Evolutionary conservation across 2,888 invertebrate species (phyloP), one percentile per base, ranked within the genome.

Genomic region (Acronicta alni): DNA sequence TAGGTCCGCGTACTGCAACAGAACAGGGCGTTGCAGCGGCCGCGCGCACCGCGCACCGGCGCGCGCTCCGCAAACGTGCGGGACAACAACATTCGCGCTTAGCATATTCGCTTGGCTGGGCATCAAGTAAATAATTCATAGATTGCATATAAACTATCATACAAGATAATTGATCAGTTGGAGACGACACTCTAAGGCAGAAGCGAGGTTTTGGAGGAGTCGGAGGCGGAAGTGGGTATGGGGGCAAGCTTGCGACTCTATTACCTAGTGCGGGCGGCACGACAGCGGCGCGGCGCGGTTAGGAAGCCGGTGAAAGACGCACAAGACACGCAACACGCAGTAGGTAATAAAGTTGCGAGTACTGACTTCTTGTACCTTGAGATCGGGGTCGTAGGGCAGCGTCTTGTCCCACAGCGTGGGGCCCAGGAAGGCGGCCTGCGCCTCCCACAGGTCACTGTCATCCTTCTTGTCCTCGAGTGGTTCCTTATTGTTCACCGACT

Each of bases 341-440:
- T 88, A 91, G 90, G 91, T 88, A 90, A 89, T 86, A 86, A 85
- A 90, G 88, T 88, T 77, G 84, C 86, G 88, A 86, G 83, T 95
- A 95, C 95, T 95, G 95, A 95, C 95, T 95, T 95, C 95, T 93
- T 95, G 95, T 96, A 98, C 98, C 97, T 98, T 98, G 95, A 99
- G 97, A 96, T 98, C 98, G 90, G 98, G 97, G 95, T 98, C 98
- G 91, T 98, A 98, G 83, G 97, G 97, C 87, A 97, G 95, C 81
- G 98, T 97, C 94, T 98, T 98, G 95, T 99, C 98, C 99, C 99
- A 99, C 71, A 99, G 95, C 92, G 98, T 98, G 74, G 99, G 98
- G 71, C 99, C 99, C 83, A 99, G 96, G 95, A 99, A 99, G 89
- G 99, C 99, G 77, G 98, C 97, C 92, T 98, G 98, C 87, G 98